Evolutionary conservation across 2,113 vertebrate species (phyloP), one percentile per base, ranked within the genome.

Genomic region (Hippocampus comes): DNA sequence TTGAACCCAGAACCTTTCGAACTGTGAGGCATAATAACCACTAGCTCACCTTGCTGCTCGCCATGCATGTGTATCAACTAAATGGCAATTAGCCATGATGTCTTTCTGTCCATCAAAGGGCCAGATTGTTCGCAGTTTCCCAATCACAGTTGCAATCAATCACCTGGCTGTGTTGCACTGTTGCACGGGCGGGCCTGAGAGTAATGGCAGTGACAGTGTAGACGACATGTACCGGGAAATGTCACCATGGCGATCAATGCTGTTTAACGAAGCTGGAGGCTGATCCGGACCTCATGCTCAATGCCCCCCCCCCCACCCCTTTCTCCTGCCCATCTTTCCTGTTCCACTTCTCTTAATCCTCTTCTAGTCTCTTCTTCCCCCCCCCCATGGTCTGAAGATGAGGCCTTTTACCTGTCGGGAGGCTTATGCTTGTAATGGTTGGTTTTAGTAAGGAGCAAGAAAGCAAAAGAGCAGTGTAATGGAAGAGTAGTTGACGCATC

Each of bases 251-350:
- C 85, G 80, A 91, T 93, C 92, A 90, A 93, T 92, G 84, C 73
- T 89, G 89, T 91, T 92, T 93, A 92, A 92, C 84, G 83, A 92
- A 90, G 89, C 88, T 87, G 78, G 82, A 86, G 88, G 90, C 86
- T 91, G 88, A 92, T 92, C 89, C 88, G 87, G 86, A 86, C 87
- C 88, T 90, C 84, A 86, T 86, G 88, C 90, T 38, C 89, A 89
- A 86, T 89, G 88, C 78, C 75, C 79, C 81, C 87, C 83, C 34
- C 46, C 46, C 46, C 14, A 17, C 4, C 82, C 71, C 68, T 69
- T 74, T 68, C 75, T n/a, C 78, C 76, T 73, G 66, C 75, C 68
- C 79, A 78, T 14, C 23, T 25, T 72, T 73, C 77, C 69, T 69
- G 70, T 74, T 75, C 68, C 74, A 43, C 67, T 67, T 75, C 79